These are phyloP conservation scores for Paramisgurnus dabryanus DNA, from an alignment of 2,113 vertebrate genomes.

Conservation along the genomic window DNA sequence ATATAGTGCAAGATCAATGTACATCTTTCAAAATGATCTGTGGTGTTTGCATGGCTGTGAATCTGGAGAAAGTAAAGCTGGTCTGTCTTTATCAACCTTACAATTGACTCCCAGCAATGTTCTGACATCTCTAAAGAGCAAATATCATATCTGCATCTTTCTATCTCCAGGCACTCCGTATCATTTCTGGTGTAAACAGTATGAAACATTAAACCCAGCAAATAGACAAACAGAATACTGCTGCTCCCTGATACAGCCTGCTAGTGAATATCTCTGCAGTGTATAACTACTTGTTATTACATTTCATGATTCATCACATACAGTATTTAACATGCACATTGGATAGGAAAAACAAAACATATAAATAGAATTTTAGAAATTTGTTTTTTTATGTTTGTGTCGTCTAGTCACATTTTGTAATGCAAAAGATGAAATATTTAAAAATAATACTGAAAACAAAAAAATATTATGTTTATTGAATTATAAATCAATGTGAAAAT, in stretches of 20 bases:
- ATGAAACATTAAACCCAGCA: not conserved
- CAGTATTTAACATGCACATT: too few relatives aligned
- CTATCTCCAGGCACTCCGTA: not conserved
- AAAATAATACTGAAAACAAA: too few relatives aligned
- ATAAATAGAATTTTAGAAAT: too few relatives aligned
- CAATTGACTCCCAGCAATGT: not conserved
- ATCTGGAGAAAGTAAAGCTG: not conserved
- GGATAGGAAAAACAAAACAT: too few relatives aligned
- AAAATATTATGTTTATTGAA: not conserved
- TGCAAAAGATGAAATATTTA: too few relatives aligned
- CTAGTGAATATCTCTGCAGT: conserved; percentile 4
- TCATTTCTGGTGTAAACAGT: not conserved
- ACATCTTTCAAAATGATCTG: not conserved
- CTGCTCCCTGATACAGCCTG: not conserved
- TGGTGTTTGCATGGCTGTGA: not conserved
- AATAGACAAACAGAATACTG: not conserved
- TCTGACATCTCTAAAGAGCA: not conserved
- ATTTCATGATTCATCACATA: too few relatives aligned
- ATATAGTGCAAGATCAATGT: not conserved
- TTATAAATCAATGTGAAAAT: not conserved
- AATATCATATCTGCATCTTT: not conserved
- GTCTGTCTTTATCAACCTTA: not conserved
- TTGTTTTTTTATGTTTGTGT: too few relatives aligned
- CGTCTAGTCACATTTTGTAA: too few relatives aligned
- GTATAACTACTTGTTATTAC: not conserved